A percentile compares a stretch with the other conserved stretches of the same genome.
phyloP scores from a whole-genome alignment of 2,113 vertebrate species.

The Archilochus colubris region DNA sequence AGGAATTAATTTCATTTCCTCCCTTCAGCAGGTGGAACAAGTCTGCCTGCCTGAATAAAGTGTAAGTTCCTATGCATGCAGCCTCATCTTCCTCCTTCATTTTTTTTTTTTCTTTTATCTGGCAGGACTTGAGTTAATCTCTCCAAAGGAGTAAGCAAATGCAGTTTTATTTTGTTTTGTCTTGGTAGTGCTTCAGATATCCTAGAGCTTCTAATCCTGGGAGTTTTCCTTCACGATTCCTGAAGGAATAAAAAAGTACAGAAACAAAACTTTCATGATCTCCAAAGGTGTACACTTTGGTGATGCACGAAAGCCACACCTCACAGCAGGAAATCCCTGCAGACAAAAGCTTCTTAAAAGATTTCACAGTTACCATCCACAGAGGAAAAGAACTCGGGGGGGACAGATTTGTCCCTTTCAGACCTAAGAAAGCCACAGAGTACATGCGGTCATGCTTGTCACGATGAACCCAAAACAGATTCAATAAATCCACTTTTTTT shows the following conservation, averaged over 20 bases:
- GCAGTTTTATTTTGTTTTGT: neutral
- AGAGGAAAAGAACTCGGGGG: accelerated
- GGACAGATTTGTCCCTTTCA: neutral
- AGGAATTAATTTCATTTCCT: constrained; percentile 31
- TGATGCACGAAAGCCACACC: neutral
- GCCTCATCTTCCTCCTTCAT: neutral
- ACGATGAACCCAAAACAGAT: neutral
- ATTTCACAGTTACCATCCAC: neutral
- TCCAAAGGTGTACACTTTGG: neutral
- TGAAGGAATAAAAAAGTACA: neutral
- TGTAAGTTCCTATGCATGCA: neutral
- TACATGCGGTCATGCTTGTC: accelerated
- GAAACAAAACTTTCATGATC: neutral
- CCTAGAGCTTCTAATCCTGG: neutral
- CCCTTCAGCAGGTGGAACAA: constrained; percentile 43
- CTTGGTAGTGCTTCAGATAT: neutral
- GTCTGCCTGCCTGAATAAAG: neutral
- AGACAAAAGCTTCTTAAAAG: neutral
- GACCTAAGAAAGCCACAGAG: neutral
- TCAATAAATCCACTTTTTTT: accelerated
- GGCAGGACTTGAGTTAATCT: neutral
- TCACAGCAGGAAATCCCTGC: neutral
- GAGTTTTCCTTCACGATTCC: neutral
- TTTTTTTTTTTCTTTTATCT: neutral
- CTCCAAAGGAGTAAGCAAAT: neutral